Evolutionary conservation across 2,888 invertebrate species (phyloP).

Genomic region (Drosophila nr. fundita): DNA sequence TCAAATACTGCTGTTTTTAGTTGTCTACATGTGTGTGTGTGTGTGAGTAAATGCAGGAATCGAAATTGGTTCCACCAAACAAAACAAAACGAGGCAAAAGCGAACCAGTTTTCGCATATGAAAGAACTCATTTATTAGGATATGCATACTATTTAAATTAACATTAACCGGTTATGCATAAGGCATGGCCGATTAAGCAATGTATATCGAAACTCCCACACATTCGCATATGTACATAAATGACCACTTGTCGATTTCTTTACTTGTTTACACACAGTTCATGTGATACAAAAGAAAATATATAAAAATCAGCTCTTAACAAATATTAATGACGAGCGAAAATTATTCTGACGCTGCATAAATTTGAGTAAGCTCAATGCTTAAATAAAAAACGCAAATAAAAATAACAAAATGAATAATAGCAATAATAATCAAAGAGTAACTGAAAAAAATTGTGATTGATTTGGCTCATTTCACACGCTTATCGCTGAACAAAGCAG

Average conservation of each 20-base stretch:
- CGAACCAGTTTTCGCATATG: constrained; percentile 41
- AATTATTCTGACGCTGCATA: constrained; percentile 22
- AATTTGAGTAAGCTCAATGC: constrained; percentile 21
- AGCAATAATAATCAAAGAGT: neutral
- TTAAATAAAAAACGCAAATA: neutral
- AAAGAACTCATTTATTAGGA: constrained; percentile 47
- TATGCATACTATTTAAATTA: constrained; percentile 15
- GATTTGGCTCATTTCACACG: constrained; percentile 50
- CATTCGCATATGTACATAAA: neutral
- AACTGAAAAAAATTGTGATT: constrained; percentile 3
- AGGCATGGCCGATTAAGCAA: constrained; percentile 1
- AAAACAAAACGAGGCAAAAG: neutral
- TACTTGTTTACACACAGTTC: neutral
- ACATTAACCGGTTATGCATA: constrained; percentile 32
- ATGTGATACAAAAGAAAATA: neutral
- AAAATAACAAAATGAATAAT: neutral
- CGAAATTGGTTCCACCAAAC: constrained; percentile 30
- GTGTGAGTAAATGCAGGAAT: constrained; percentile 31
- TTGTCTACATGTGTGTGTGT: constrained; percentile 1
- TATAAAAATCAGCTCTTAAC: too few species aligned
- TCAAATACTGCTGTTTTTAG: neutral
- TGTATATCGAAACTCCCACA: constrained; percentile 5
- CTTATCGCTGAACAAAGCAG: constrained; percentile 38
- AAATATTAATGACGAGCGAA: constrained; percentile 5
- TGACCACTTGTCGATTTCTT: constrained; percentile 31